Conservation (phyloP, 2,113 vertebrate species). For the Sinocyclocheilus anophthalmus region DNA sequence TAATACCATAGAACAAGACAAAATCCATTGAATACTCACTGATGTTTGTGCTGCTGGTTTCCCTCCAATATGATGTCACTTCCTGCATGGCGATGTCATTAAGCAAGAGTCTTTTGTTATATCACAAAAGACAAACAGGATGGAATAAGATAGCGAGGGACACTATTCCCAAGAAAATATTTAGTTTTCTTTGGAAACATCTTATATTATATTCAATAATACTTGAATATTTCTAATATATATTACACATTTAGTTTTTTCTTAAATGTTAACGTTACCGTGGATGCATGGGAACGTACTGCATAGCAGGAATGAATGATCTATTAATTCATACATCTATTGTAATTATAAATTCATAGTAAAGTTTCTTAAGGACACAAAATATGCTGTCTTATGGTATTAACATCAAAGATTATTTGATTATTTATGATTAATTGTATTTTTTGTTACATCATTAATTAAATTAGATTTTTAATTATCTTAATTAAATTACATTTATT, state of each 20-base stretch:
- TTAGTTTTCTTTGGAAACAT: neutral
- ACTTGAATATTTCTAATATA: too few species aligned
- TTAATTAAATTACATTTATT: neutral
- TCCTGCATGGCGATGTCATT: neutral
- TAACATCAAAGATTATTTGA: neutral
- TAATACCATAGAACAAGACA: neutral
- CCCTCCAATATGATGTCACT: neutral
- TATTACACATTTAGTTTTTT: too few species aligned
- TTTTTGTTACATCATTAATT: neutral
- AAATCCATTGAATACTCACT: neutral
- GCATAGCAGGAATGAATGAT: neutral
- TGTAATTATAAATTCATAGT: neutral
- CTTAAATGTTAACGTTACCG: too few species aligned
- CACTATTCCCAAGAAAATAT: neutral
- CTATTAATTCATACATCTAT: neutral
- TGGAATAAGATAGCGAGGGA: neutral
- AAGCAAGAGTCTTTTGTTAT: neutral
- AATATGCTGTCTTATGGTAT: neutral
- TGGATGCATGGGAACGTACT: neutral
- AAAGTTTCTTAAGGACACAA: neutral
- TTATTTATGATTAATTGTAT: neutral
- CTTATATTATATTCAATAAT: too few species aligned
- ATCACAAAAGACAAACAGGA: constrained; percentile 2
- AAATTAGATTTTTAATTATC: neutral
- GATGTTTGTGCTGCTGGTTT: neutral